These are phyloP conservation scores for Myzus persicae DNA, from an alignment of 1,140 invertebrate genomes.

Conservation along the genomic window DNA sequence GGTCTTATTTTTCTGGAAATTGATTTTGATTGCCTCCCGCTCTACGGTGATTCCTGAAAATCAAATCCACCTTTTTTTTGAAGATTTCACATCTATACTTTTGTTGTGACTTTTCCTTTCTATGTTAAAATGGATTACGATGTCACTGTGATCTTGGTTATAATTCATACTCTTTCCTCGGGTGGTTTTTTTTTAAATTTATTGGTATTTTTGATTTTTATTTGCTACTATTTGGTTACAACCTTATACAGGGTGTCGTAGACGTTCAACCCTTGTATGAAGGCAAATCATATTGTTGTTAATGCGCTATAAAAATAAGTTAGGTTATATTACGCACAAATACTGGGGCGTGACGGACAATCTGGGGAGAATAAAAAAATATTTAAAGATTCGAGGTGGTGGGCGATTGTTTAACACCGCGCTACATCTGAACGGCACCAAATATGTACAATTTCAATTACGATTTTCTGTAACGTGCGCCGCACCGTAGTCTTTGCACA, in stretches of 20 bases:
- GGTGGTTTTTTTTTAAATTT: background rate
- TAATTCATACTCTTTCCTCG: background rate
- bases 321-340: background rate
- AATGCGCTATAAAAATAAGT: background rate
- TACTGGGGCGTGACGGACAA: background rate
- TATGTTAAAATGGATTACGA: background rate
- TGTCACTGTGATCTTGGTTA: background rate
- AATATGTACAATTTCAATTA: constrained; percentile 36
- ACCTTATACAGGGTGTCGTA: background rate
- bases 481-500: background rate
- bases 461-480: background rate
- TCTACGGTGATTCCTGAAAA: background rate
- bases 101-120: background rate
- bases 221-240: background rate
- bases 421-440: background rate
- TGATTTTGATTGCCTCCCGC: background rate
- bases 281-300: background rate
- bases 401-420: constrained; percentile 23
- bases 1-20: background rate
- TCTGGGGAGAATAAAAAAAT: background rate
- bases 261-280: background rate
- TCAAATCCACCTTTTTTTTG: background rate
- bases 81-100: background rate
- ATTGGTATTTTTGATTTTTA: background rate
- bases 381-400: background rate